A percentile compares a stretch with the other conserved stretches of the same genome.
Conservation (phyloP, 2,888 invertebrate species). For the Eupithecia tripunctaria region DNA sequence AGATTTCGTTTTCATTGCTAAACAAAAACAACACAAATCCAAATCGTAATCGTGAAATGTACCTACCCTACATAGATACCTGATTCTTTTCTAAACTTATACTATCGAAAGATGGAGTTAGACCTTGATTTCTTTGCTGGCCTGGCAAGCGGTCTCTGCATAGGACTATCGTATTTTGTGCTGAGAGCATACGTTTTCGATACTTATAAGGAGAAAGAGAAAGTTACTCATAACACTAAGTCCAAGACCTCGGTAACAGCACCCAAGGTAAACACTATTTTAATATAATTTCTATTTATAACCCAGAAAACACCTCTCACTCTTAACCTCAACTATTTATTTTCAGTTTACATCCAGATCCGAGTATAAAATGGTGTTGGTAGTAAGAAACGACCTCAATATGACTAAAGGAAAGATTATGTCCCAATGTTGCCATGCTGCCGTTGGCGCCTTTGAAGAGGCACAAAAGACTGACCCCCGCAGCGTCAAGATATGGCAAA, state of each 20-base stretch:
- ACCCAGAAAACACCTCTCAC: neutral
- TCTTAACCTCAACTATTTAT: neutral
- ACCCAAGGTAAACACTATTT: conserved; percentile 20
- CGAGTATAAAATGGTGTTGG: conserved; percentile 90
- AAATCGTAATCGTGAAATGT: too few relatives aligned
- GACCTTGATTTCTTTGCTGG: conserved; percentile 58
- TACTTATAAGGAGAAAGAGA: conserved; percentile 11
- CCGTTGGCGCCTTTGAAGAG: conserved; percentile 91
- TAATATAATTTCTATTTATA: neutral
- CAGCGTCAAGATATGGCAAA: conserved; percentile 82
- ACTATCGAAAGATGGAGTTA: conserved; percentile 46
- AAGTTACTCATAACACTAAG: conserved; percentile 9
- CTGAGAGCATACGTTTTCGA: conserved; percentile 47
- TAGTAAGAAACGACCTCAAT: conserved; percentile 92
- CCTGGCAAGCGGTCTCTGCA: conserved; percentile 60
- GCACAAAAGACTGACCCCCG: conserved; percentile 84
- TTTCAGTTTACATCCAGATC: conserved; percentile 64
- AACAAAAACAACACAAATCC: too few relatives aligned
- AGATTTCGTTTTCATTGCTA: too few relatives aligned
- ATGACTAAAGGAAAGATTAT: conserved; percentile 97
- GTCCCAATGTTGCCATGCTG: conserved; percentile 94
- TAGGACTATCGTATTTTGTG: conserved; percentile 58
- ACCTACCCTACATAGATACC: too few relatives aligned
- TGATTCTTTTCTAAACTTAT: neutral
- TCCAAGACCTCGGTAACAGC: neutral